These are phyloP conservation scores for Crocodylus rhombifer DNA, from an alignment of 2,797 vertebrate genomes.

Conservation along the genomic window DNA sequence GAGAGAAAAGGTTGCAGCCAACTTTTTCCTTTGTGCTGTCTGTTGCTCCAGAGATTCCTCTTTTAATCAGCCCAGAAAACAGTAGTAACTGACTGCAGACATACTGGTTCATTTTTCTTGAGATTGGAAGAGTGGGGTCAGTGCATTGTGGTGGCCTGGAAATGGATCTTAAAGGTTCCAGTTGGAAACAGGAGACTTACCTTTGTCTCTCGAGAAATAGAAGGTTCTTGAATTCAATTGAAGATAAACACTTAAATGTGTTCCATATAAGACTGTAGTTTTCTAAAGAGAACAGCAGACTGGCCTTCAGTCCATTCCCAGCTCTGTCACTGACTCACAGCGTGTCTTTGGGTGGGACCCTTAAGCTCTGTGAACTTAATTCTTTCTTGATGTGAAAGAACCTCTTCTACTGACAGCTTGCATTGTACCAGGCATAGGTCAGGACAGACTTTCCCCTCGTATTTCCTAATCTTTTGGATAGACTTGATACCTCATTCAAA, in stretches of 20 bases:
- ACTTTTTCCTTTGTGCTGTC: background rate
- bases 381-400: background rate
- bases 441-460: background rate
- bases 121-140: background rate
- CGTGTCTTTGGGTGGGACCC: background rate
- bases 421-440: too few relatives aligned
- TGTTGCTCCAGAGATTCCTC: accelerated
- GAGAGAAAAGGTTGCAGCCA: background rate
- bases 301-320: background rate
- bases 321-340: background rate
- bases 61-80: background rate
- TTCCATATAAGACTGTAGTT: background rate
- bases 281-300: background rate
- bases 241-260: background rate
- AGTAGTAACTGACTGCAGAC: background rate
- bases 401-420: background rate
- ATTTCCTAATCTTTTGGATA: background rate
- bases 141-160: background rate
- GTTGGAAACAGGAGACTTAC: background rate
- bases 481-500: too few relatives aligned
- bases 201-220: background rate
- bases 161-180: background rate
- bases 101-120: too few relatives aligned
- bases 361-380: background rate
- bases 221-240: background rate